Percentiles rank a stretch among this genome's conserved stretches.
phyloP scores from a whole-genome alignment of 35 echinoderm and acorn worm species.

The Holothuria glaberrima region DNA sequence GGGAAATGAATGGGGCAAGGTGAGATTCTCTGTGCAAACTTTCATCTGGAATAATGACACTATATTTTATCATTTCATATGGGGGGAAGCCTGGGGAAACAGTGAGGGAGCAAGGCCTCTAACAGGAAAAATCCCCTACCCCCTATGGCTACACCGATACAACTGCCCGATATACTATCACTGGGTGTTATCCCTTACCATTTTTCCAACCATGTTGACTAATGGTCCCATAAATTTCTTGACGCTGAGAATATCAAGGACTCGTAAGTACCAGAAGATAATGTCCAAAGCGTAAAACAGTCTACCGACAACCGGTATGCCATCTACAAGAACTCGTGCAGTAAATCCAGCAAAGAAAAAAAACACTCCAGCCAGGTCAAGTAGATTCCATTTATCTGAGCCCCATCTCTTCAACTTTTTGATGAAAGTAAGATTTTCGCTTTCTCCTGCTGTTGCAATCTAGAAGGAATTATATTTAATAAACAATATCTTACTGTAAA shows the following conservation, averaged over 20 bases:
- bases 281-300: conserved; percentile 75
- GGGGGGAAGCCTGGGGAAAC: background rate
- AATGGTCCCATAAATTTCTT: conserved; percentile 85
- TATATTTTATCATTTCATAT: too few species aligned
- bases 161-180: too few species aligned
- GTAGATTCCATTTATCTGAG: conserved; percentile 82
- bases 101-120: too few species aligned
- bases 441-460: conserved; percentile 79
- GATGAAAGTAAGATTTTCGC: conserved; percentile 46
- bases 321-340: background rate
- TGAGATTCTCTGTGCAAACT: too few species aligned
- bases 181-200: conserved; percentile 53
- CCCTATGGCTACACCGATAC: too few species aligned
- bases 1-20: too few species aligned
- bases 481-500: background rate
- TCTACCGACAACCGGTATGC: conserved; percentile 30
- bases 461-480: conserved; percentile 8
- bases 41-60: too few species aligned
- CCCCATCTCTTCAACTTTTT: conserved; percentile 83
- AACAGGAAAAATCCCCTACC: too few species aligned
- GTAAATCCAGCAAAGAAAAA: conserved; percentile 61
- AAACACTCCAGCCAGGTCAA: conserved; percentile 71
- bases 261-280: conserved; percentile 87
- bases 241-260: conserved; percentile 89
- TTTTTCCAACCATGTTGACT: conserved; percentile 91